Base-by-base conservation (phyloP, 2,888 invertebrate species). In the Peribatodes rhomboidaria region DNA sequence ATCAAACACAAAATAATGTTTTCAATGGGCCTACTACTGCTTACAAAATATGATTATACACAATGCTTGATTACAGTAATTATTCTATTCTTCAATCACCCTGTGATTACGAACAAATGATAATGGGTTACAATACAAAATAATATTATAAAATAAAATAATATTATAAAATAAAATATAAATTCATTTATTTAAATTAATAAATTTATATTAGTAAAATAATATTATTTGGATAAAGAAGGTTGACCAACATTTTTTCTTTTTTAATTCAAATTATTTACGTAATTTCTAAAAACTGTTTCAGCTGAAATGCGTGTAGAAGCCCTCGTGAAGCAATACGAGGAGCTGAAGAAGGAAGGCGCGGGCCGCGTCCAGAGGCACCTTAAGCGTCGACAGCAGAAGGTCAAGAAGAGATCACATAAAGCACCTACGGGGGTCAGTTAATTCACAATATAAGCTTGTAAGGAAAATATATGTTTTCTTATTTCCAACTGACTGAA, bases 291-390 rank as follows among this genome's bases (percentile, higher is more conserved):
- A 4, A 4, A 4, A 27, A 27, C 56, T 54, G 27, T 78, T 95
- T 31, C 89, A 98, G 98, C 97, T 83, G 97, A 98, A 79, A 95
- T 95, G 75, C 95, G 96, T 63, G 94, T 97, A 1, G 94, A 96
- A 68, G 95, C 96, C 33, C 87, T 98, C 47, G 96, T 98, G 1
- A 94, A 95, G 37, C 96, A 98, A 82, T 98, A 96, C 80, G 96
- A 97, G 70, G 95, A 96, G 53, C 83, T 98, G 50, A 98, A 98
- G 85, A 88, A 86, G 49, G 94, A 95, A 76, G 95, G 95, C 55
- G 91, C 94, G 0, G 97, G 97, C 10, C 96, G 96, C 77, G 85
- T 98, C 1, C 95, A 96, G 71, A 96, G 97, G 72, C 98, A 98
- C 80, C 94, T 98, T 71, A 96, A 96, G 76, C 96, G 97, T 69